These are phyloP conservation scores for Tipula vernalis DNA, from an alignment of 2,888 invertebrate genomes.

Conservation along the genomic window DNA sequence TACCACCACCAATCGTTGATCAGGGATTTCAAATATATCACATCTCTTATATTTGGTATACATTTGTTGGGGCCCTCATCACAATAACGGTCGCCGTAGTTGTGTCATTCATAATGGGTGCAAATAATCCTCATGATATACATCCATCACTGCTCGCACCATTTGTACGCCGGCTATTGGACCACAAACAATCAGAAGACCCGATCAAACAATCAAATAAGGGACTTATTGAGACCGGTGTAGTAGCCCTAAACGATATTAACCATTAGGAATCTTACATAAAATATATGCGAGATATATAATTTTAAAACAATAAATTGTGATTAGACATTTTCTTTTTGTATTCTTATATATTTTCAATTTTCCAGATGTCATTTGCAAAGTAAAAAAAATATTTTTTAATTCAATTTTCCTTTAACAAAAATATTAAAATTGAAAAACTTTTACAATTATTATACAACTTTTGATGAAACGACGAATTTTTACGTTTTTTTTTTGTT, in stretches of 20 bases:
- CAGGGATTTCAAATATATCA: conserved; percentile 42
- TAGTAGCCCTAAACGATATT: neutral
- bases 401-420: neutral
- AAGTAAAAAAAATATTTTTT: neutral
- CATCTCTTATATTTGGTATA: conserved; percentile 70
- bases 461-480: conserved; percentile 4
- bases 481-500: neutral
- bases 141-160: conserved; percentile 55
- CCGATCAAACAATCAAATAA: neutral
- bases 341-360: neutral
- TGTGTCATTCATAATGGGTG: conserved; percentile 39
- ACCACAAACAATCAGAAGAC: neutral
- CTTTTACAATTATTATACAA: neutral
- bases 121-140: conserved; percentile 41
- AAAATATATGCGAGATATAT: neutral
- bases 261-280: neutral
- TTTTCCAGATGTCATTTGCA: neutral
- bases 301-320: conserved; percentile 4
- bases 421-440: neutral
- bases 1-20: neutral
- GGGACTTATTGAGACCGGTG: neutral
- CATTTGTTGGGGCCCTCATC: conserved; percentile 44
- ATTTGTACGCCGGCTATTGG: conserved; percentile 42
- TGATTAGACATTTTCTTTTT: neutral
- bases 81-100: conserved; percentile 42